Evolutionary conservation across 92 coral and sea anemone genomes (phyloP).

Genomic region (Meandrina meandrites): DNA sequence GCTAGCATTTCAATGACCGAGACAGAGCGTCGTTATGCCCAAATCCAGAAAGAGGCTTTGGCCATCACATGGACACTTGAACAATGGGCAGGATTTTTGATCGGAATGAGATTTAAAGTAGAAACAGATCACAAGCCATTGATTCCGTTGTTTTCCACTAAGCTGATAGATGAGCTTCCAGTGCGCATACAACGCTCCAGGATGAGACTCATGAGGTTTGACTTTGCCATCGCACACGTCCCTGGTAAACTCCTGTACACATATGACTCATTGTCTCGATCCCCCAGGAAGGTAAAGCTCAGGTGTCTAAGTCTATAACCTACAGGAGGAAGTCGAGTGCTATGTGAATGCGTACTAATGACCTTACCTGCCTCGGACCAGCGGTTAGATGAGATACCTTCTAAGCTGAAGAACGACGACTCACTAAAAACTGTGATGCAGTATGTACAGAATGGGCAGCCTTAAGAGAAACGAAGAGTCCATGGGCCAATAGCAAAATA

Average conservation of each 20-base stretch:
- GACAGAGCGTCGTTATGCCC: slow-evolving; percentile 66
- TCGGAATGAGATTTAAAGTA: slow-evolving; percentile 54
- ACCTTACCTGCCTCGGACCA: slow-evolving; percentile 51
- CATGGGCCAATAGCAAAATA: slow-evolving; percentile 43
- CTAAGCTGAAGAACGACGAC: slow-evolving; percentile 43
- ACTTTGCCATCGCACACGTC: slow-evolving; percentile 41
- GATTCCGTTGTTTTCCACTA: slow-evolving; percentile 59
- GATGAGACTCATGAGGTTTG: slow-evolving; percentile 54
- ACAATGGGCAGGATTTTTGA: slow-evolving; percentile 45
- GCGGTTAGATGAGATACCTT: slow-evolving; percentile 42
- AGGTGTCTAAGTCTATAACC: slow-evolving; percentile 17
- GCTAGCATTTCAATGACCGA: slow-evolving; percentile 64
- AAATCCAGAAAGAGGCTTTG: slow-evolving; percentile 68
- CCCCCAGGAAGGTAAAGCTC: slow-evolving; percentile 17
- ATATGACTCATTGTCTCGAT: slow-evolving; percentile 58
- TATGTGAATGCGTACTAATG: slow-evolving; percentile 35
- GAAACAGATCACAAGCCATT: slow-evolving; percentile 59
- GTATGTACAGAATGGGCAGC: slow-evolving; percentile 57
- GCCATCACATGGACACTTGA: slow-evolving; percentile 57
- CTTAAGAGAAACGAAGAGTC: slow-evolving; percentile 36
- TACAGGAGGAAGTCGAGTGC: slow-evolving; percentile 36
- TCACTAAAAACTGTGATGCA: slow-evolving; percentile 29
- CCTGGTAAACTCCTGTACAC: slow-evolving; percentile 59
- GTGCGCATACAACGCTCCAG: slow-evolving; percentile 49
- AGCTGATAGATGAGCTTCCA: slow-evolving; percentile 61